phyloP scores from a whole-genome alignment of 1,140 invertebrate genomes.

The Orius insidiosus region DNA sequence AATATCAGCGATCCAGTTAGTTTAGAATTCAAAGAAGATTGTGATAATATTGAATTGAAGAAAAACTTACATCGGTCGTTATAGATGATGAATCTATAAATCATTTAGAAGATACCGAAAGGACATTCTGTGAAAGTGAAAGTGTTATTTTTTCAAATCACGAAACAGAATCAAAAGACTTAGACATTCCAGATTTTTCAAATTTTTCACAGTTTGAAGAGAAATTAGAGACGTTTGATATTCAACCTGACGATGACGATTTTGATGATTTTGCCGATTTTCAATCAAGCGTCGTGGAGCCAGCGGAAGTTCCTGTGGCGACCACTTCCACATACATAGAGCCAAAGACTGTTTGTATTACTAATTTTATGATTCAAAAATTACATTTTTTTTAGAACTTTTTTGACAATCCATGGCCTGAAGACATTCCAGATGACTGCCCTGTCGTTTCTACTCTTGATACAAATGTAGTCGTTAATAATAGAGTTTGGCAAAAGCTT shows the following conservation, averaged over 20 bases:
- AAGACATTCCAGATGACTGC: background rate
- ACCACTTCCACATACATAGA: background rate
- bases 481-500: conserved; percentile 32
- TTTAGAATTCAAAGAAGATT: no score
- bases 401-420: conserved; percentile 1
- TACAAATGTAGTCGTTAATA: background rate
- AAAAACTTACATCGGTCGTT: no score
- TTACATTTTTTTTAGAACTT: background rate
- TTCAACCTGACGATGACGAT: conserved; percentile 9
- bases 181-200: background rate
- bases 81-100: no score
- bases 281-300: background rate
- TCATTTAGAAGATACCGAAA: no score
- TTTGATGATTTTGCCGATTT: conserved; percentile 15
- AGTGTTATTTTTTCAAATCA: no score
- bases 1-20: no score
- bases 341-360: background rate
- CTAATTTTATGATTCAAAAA: background rate
- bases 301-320: background rate
- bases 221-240: background rate
- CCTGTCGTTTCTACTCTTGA: background rate
- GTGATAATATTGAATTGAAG: no score
- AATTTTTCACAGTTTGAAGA: background rate
- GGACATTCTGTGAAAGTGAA: no score
- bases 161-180: no score